Evolutionary conservation across 2,888 invertebrate species (phyloP).

Genomic region (Pristionchus exspectatus): DNA sequence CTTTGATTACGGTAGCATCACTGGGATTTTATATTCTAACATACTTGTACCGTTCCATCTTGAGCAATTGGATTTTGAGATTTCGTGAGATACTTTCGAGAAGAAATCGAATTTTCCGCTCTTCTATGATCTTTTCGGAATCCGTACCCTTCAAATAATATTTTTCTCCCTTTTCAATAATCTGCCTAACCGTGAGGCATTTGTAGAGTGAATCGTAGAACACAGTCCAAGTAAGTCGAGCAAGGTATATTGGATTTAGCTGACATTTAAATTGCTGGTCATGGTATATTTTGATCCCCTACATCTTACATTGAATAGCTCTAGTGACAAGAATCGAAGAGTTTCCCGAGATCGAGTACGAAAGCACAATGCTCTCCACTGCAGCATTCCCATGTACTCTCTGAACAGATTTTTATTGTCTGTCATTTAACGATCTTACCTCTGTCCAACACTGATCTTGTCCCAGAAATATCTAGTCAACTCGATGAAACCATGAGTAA

Average conservation of each 20-base stretch:
- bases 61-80: conserved; percentile 59
- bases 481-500: conserved; percentile 65
- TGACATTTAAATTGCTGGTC: neutral
- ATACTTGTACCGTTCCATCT: conserved; percentile 63
- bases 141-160: neutral
- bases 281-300: neutral
- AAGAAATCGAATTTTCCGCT: conserved; percentile 65
- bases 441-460: conserved; percentile 60
- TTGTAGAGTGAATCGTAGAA: conserved; percentile 68
- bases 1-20: conserved; percentile 54
- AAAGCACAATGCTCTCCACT: conserved; percentile 67
- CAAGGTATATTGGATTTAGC: conserved; percentile 63
- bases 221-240: conserved; percentile 64
- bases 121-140: conserved; percentile 25
- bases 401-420: neutral
- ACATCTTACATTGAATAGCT: conserved; percentile 58
- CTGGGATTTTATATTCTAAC: neutral
- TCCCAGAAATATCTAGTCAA: conserved; percentile 66
- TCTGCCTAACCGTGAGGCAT: conserved; percentile 57
- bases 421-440: neutral
- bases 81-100: conserved; percentile 64
- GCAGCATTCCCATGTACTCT: conserved; percentile 61
- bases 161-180: neutral
- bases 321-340: conserved; percentile 65
- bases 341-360: conserved; percentile 63